These are phyloP conservation scores for Rhorus exstirpatorius DNA, from an alignment of 2,888 invertebrate species.

Conservation along the genomic window DNA sequence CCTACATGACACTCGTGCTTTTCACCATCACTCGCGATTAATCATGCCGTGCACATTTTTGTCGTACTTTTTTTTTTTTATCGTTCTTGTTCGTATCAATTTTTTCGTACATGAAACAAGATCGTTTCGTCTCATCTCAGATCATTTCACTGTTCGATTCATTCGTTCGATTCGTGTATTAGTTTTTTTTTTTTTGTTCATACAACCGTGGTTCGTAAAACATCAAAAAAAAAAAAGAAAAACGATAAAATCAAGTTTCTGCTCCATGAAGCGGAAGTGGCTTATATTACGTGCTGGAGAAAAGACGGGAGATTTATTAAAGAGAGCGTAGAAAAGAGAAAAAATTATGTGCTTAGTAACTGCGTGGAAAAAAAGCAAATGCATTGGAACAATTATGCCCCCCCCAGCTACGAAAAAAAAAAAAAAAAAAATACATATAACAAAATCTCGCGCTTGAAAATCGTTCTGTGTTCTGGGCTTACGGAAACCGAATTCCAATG, in stretches of 20 bases:
- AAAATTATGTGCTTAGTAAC: too few species aligned
- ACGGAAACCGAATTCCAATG: constrained; percentile 51
- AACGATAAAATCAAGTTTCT: constrained; percentile 4
- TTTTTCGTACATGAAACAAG: background rate
- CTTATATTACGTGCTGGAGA: background rate
- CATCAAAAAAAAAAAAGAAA: background rate
- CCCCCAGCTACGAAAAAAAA: constrained; percentile 13
- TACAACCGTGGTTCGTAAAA: background rate
- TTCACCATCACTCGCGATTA: too few species aligned
- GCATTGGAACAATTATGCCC: constrained; percentile 29
- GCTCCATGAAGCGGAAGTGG: constrained; percentile 3
- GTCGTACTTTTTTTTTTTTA: background rate
- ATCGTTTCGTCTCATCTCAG: background rate
- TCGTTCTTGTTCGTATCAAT: constrained; percentile 13
- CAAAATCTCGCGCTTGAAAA: constrained; percentile 53
- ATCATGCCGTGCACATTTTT: constrained; percentile 1
- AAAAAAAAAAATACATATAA: constrained; percentile 8
- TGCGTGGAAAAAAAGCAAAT: too few species aligned
- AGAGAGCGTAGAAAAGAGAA: too few species aligned
- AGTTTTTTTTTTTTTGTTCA: constrained; percentile 36
- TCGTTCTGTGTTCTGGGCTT: constrained; percentile 52
- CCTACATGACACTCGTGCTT: too few species aligned
- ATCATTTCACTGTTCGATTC: constrained; percentile 43
- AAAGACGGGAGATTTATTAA: constrained; percentile 6
- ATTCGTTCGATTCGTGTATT: constrained; percentile 29